Base-by-base conservation (phyloP, 2,797 vertebrate species). In the Pterois miles region DNA sequence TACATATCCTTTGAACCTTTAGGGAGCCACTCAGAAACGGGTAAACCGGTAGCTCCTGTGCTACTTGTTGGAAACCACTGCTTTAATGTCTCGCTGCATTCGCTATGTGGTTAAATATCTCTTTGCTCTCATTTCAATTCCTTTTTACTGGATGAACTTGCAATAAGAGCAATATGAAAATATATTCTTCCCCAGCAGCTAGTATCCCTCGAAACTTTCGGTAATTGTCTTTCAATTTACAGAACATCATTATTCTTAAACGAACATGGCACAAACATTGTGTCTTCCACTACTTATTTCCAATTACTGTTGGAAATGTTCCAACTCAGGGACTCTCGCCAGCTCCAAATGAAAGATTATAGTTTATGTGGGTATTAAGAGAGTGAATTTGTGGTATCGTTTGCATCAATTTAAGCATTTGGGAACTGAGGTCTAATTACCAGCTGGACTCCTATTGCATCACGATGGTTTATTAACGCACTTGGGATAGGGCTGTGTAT, bases 181-280 rank as follows among this genome's bases (percentile, higher is more conserved):
- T 52, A 22, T 53, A n/a, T 57, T 38, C 3, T 25, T 27, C 29
- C 25, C 7, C 13, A 14, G 50, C 43, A 46, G 43, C 54, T 33
- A 56, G 58, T 11, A 10, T 57, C 8, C 20, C 20, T 65, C 10
- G 20, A 80, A 70, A 76, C 27, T 10, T 34, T 56, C 27, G 23
- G 25, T 78, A 52, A 71, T 76, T 71, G 57, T 38, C 33, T 63
- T 82, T 71, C 18, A 36, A 50, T 77, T 53, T 58, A n/a, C 33
- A 22, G 22, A 53, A 16, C 43, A 68, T 57, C 3, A 48, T 43
- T 34, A 27, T 14, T 22, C 50, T 50, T 66, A 75, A 78, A 48
- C 16, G 22, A 75, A 63, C 38, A 10, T 43, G 59, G 27, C 70
- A 50, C 46, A 56, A 72, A 73, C 25, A 48, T 33, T 16, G 13